phyloP scores from a whole-genome alignment of 2,888 invertebrate species.

The Lepidochitona cinerea region DNA sequence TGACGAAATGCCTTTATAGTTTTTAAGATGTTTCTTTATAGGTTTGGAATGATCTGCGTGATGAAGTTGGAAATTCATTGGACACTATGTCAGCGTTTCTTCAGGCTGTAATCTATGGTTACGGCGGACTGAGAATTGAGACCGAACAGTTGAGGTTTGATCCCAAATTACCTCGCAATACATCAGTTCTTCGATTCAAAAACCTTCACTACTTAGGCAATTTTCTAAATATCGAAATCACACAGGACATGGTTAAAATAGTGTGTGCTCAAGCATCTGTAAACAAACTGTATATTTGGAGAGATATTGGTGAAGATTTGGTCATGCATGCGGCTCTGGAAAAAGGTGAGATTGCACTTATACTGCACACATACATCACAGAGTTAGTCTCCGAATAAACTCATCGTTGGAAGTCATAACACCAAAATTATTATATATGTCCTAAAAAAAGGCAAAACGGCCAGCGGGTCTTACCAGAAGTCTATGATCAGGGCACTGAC shows the following conservation, averaged over 20 bases:
- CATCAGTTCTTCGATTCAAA: neutral
- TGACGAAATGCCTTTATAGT: too few relatives aligned
- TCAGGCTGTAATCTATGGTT: constrained; percentile 68
- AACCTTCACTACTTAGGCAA: neutral
- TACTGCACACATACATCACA: too few relatives aligned
- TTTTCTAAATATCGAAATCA: neutral
- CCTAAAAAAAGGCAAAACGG: too few relatives aligned
- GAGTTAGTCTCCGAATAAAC: too few relatives aligned
- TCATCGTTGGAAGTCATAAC: too few relatives aligned
- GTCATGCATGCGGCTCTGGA: neutral
- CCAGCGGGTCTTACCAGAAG: too few relatives aligned
- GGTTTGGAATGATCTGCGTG: too few relatives aligned
- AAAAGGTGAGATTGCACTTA: too few relatives aligned
- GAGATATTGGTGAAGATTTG: neutral
- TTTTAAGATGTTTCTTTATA: too few relatives aligned
- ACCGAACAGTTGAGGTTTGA: constrained; percentile 37
- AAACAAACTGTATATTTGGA: constrained; percentile 5
- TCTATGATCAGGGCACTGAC: too few relatives aligned
- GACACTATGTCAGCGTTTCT: constrained; percentile 69
- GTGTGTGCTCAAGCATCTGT: neutral
- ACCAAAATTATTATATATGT: too few relatives aligned
- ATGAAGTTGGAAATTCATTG: too few relatives aligned
- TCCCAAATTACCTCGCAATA: constrained; percentile 48
- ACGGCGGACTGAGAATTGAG: constrained; percentile 63
- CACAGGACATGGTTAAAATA: neutral